These are phyloP conservation scores for Saccostrea cuccullata DNA, from an alignment of 1,140 invertebrate genomes.

Conservation along the genomic window DNA sequence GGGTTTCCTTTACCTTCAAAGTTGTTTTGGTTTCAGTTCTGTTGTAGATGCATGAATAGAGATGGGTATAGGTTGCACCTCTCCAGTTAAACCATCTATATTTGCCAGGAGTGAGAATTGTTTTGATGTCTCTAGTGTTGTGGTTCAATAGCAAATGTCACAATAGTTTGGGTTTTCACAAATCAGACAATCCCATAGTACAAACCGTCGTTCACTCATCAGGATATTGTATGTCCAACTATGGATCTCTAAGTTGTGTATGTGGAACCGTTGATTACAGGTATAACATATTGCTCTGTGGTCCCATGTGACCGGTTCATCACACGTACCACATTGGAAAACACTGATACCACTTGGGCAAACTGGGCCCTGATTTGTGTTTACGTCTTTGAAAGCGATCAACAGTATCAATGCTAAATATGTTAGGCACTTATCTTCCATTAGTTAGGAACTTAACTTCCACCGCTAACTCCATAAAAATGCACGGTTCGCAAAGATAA, in stretches of 20 bases:
- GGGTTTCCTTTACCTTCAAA: neutral
- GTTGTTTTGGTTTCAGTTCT: neutral
- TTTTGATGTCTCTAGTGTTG: neutral
- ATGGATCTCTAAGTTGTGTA: slow-evolving; percentile 50
- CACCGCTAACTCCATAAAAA: too few species aligned
- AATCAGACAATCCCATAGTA: slow-evolving; percentile 41
- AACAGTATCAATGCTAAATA: neutral
- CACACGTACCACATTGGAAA: slow-evolving; percentile 52
- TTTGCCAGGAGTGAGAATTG: neutral
- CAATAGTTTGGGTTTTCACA: slow-evolving; percentile 42
- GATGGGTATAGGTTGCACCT: neutral
- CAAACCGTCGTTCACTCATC: neutral
- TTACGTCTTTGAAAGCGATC: neutral
- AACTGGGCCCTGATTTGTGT: slow-evolving; percentile 45
- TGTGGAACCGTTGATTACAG: slow-evolving; percentile 57
- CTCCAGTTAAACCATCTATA: neutral
- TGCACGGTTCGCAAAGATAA: too few species aligned
- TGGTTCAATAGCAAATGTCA: neutral
- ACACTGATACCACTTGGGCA: slow-evolving; percentile 43
- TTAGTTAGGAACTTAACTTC: too few species aligned
- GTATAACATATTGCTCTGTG: slow-evolving; percentile 56
- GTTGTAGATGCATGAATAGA: slow-evolving; percentile 4
- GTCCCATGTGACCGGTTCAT: slow-evolving; percentile 57
- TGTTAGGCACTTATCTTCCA: too few species aligned
- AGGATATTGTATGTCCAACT: slow-evolving; percentile 51